Evolutionary conservation across 2,113 vertebrate species (phyloP), one percentile per base, ranked within the genome.

Genomic region (Leptocoma aspasia): DNA sequence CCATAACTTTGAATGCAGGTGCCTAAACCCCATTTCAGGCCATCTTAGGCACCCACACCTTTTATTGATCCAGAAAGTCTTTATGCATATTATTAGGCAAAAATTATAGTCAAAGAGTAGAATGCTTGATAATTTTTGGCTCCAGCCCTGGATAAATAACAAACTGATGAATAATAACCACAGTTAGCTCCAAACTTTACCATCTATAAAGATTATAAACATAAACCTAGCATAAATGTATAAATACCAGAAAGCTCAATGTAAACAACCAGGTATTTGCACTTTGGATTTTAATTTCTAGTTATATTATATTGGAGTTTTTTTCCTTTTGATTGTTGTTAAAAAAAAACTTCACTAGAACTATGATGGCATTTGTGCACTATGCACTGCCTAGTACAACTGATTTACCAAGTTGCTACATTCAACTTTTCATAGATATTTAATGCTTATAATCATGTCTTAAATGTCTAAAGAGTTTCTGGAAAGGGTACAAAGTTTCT

Each of bases 331-430:
- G 26, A 9, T 37, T 37, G 13, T 35, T 70, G 57, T 23, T 54
- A 12, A 49, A 33, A 20, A 41, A 70, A 54, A 73, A 64, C 22
- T 21, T 41, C 10, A 41, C 20, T 16, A 86, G 89, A 96, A 89
- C n/a, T 86, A 94, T 88, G 93, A 96, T 80, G 97, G 93, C 94
- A 96, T 95, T 92, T 97, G 50, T 93, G 83, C 93, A 76, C 79
- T 41, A 97, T 26, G 89, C 85, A 97, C 95, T 93, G 89, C 95
- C 80, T 81, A 90, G 11, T 33, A 57, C 37, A 61, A 69, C 0
- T 87, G 35, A 82, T 69, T 42, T 59, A 83, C 49, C 28, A 66
- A 57, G 50, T 76, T 52, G 18, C 45, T 12, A 70, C 12, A 10
- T n/a, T 69, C 47, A 45, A 59, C 17, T 47, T 57, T 45, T n/a